Conservation (phyloP, 2,113 vertebrate species). For the Crocuta crocuta region DNA sequence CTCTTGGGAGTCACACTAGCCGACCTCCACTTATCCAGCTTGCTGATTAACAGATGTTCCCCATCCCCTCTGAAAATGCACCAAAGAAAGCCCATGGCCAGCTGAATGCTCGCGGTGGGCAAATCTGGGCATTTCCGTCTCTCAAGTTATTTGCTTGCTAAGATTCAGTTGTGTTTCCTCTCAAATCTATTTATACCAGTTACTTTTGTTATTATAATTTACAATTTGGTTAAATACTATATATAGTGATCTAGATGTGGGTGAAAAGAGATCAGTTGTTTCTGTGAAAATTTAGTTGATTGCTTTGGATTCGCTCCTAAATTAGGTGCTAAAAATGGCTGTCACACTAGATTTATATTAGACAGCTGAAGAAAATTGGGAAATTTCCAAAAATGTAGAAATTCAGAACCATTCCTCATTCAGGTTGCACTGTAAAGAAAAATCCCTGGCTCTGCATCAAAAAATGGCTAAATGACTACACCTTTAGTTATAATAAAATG, state of each 20-base stretch:
- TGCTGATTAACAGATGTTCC: not conserved
- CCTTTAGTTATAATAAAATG: not conserved
- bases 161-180: not conserved
- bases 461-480: not conserved
- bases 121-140: not conserved
- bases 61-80: not conserved
- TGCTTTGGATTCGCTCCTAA: not conserved
- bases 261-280: not conserved
- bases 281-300: not conserved
- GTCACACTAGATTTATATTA: not conserved
- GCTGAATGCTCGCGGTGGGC: not conserved
- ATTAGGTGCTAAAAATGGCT: not conserved
- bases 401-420: not conserved
- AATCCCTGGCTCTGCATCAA: not conserved
- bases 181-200: not conserved
- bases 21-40: not conserved
- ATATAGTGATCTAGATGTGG: not conserved
- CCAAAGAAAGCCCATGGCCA: not conserved
- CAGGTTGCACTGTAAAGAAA: not conserved
- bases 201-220: conserved; percentile 9
- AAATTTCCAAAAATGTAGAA: conserved; percentile 32
- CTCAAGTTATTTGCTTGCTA: not conserved
- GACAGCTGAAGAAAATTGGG: not conserved
- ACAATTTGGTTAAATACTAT: conserved; percentile 41
- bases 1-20: not conserved